phyloP scores from a whole-genome alignment of 2,113 vertebrate genomes.

The Gymnogyps californianus region DNA sequence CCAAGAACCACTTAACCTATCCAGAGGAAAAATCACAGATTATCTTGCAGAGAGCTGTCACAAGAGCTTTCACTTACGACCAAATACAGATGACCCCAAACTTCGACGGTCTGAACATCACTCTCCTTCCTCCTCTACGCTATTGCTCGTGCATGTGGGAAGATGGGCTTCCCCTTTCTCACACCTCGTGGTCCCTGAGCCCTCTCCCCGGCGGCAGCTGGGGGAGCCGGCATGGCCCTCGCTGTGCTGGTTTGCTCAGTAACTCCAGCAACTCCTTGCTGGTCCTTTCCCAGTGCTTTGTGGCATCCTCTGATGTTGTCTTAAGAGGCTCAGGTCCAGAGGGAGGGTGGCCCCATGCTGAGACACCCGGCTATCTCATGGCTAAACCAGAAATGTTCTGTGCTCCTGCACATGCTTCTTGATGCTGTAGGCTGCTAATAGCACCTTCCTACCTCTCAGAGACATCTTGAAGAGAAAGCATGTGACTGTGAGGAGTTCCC shows the following conservation, averaged over 20 bases:
- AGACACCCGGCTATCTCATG: not conserved
- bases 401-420: not conserved
- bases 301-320: not conserved
- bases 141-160: not conserved
- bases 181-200: not conserved
- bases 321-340: not conserved
- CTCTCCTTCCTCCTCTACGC: not conserved
- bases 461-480: not conserved
- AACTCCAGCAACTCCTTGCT: not conserved
- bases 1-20: not conserved
- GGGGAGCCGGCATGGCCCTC: not conserved
- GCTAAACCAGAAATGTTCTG: not conserved
- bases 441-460: not conserved
- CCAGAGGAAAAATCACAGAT: not conserved
- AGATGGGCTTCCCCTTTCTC: not conserved
- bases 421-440: not conserved
- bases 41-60: not conserved
- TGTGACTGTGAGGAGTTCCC: not conserved
- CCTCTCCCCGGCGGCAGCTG: fast-evolving
- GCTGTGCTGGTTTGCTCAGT: not conserved
- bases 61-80: not conserved
- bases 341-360: not conserved
- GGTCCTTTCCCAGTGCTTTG: not conserved
- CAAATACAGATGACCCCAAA: not conserved
- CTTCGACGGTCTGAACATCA: fast-evolving